A percentile compares a stretch with the other conserved stretches of the same genome.
These are phyloP conservation scores for Cossypha caffra DNA, from an alignment of 2,797 vertebrate genomes.

Conservation along the genomic window DNA sequence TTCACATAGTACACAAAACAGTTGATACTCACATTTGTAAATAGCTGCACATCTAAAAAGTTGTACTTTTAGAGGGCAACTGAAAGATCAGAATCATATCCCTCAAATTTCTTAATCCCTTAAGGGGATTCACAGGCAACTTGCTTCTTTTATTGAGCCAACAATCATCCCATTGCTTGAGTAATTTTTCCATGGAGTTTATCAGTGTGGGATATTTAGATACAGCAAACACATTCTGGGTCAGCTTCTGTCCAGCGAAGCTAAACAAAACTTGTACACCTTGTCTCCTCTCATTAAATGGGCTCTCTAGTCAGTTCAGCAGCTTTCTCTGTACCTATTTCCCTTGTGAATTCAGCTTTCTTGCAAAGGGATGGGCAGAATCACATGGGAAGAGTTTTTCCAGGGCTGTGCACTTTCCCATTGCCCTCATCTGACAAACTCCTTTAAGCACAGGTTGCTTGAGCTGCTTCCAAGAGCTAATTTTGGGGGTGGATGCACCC, in stretches of 20 bases:
- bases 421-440: not conserved
- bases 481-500: not conserved
- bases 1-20: not conserved
- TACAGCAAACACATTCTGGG: not conserved
- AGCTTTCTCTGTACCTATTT: not conserved
- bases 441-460: not conserved
- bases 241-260: not conserved
- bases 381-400: not conserved
- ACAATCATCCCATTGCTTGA: not conserved
- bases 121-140: not conserved
- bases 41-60: not conserved
- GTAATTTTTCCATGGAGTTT: not conserved
- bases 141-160: not conserved
- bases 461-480: not conserved
- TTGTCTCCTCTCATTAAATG: not conserved
- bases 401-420: not conserved
- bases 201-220: not conserved
- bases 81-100: not conserved
- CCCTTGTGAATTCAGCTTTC: not conserved
- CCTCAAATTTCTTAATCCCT: not conserved
- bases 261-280: not conserved
- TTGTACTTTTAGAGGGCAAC: not conserved
- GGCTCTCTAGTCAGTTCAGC: not conserved
- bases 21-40: not conserved
- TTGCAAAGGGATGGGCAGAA: not conserved